A percentile compares a stretch with the other conserved stretches of the same genome.
phyloP scores from a whole-genome alignment of 2,888 invertebrate species.

The Dorcus hopei region DNA sequence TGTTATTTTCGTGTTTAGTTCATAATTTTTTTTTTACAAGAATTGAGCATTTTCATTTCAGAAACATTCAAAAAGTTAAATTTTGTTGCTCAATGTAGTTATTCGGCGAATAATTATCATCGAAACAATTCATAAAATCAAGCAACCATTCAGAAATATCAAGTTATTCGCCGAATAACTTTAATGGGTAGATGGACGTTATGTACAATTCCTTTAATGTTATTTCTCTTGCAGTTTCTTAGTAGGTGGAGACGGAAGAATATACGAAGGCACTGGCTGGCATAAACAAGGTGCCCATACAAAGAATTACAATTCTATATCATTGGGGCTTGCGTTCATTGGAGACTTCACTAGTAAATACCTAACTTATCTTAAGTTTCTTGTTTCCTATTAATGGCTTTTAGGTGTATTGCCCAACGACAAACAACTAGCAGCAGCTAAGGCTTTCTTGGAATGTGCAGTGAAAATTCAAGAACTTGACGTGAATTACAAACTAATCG shows the following conservation, averaged over 20 bases:
- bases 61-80: too few relatives aligned
- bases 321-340: slow-evolving; percentile 58
- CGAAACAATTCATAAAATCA: too few relatives aligned
- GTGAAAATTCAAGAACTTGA: slow-evolving; percentile 49
- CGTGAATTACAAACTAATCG: slow-evolving; percentile 52
- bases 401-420: slow-evolving; percentile 49
- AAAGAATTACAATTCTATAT: slow-evolving; percentile 52
- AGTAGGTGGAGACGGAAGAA: slow-evolving; percentile 58
- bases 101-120: too few relatives aligned
- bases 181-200: too few relatives aligned
- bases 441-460: slow-evolving; percentile 53
- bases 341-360: slow-evolving; percentile 52
- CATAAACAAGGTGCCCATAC: slow-evolving; percentile 58
- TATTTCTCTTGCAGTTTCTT: slow-evolving; percentile 52
- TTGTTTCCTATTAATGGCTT: slow-evolving; percentile 13
- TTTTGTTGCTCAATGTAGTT: too few relatives aligned
- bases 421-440: slow-evolving; percentile 49
- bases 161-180: too few relatives aligned
- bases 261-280: slow-evolving; percentile 63
- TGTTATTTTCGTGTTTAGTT: too few relatives aligned
- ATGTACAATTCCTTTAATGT: background rate
- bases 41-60: too few relatives aligned
- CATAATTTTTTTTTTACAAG: too few relatives aligned
- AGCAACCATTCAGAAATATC: too few relatives aligned
- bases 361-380: background rate